phyloP scores from a whole-genome alignment of 1,140 invertebrate genomes.

The Anoplolepis gracilipes region DNA sequence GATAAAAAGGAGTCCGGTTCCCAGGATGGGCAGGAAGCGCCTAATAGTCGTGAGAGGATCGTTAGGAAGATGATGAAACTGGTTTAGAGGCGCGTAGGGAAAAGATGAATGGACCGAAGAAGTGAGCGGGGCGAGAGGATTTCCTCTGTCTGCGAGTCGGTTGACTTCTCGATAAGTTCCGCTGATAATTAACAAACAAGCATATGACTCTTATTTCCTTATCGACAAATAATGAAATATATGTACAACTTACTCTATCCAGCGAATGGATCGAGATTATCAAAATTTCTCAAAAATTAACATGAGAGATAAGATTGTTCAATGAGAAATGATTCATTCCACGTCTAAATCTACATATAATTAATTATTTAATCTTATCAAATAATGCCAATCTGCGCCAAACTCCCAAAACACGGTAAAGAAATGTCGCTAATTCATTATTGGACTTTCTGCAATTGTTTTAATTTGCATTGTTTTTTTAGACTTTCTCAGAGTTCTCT shows the following conservation, averaged over 20 bases:
- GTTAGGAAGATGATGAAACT: constrained; percentile 72
- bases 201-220: constrained; percentile 9
- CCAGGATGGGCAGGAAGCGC: constrained; percentile 84
- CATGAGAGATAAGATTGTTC: background rate
- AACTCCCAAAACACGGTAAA: background rate
- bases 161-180: constrained; percentile 75
- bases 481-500: background rate
- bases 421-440: background rate
- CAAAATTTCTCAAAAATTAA: constrained; percentile 2
- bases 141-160: constrained; percentile 59
- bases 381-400: background rate
- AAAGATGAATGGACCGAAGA: constrained; percentile 69
- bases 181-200: constrained; percentile 30
- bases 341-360: background rate
- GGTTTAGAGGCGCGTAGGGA: constrained; percentile 67
- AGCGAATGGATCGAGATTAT: background rate
- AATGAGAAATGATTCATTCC: background rate
- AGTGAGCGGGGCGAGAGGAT: constrained; percentile 25
- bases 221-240: background rate
- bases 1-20: constrained; percentile 78
- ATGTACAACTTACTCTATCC: background rate
- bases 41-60: constrained; percentile 85
- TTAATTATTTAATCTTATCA: too few relatives aligned
- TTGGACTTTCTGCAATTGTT: background rate
- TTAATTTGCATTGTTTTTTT: background rate